A percentile compares a stretch with the other conserved stretches of the same genome.
Evolutionary conservation across 2,113 vertebrate species (phyloP).

Genomic region (Rhinopomastus cyanomelas): DNA sequence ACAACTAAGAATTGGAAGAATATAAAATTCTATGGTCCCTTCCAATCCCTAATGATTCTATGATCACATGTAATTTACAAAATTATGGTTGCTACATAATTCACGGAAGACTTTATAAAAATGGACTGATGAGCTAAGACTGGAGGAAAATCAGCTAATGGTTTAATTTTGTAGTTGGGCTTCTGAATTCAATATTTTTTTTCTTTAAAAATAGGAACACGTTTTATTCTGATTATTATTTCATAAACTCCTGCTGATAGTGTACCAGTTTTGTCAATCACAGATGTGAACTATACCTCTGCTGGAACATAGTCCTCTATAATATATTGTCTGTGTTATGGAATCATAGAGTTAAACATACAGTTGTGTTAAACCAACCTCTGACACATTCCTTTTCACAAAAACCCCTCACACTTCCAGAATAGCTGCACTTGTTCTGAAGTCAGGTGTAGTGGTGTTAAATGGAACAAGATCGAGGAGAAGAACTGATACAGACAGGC

Average conservation of each 20-base stretch:
- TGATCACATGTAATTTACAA: conserved; percentile 7
- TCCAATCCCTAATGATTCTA: too few species aligned
- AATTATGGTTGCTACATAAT: conserved; percentile 5
- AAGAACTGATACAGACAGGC: neutral
- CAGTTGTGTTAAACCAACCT: neutral
- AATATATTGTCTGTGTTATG: neutral
- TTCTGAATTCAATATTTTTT: neutral
- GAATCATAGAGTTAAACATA: neutral
- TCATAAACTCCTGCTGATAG: neutral
- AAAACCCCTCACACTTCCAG: neutral
- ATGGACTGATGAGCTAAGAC: neutral
- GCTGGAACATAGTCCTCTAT: neutral
- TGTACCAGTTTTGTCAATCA: neutral
- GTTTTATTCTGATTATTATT: neutral
- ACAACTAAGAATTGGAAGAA: conserved; percentile 8
- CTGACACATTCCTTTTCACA: neutral
- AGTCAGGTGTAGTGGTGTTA: neutral
- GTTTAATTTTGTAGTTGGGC: neutral
- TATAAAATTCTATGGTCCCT: neutral
- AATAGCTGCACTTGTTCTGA: neutral
- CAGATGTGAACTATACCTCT: neutral
- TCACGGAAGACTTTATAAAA: neutral
- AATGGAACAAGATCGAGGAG: neutral
- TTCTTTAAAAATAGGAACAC: neutral
- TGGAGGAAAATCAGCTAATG: neutral